phyloP scores from a whole-genome alignment of 1,140 invertebrate species.

The Branchinecta lindahli region DNA sequence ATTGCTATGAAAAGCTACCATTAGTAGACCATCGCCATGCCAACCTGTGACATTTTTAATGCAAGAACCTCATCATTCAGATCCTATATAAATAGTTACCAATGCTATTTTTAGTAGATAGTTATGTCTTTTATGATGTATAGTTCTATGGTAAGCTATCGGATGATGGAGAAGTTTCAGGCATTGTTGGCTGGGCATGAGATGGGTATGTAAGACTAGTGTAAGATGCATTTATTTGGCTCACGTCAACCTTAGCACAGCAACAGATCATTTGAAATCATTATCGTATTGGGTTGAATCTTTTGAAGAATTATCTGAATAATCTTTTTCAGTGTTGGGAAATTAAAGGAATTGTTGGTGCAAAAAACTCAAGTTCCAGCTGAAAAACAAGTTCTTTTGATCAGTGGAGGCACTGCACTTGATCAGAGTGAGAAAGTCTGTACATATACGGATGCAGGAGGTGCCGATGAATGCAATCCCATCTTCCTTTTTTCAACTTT shows the following conservation, averaged over 20 bases:
- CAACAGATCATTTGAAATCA: neutral
- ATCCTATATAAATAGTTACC: too few species aligned
- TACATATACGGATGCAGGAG: neutral
- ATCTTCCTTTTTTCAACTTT: neutral
- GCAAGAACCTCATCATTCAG: too few species aligned
- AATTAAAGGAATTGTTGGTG: neutral
- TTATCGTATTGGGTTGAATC: neutral
- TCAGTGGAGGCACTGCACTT: slow-evolving; percentile 7
- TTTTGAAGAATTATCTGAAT: neutral
- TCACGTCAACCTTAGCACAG: neutral
- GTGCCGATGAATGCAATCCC: neutral
- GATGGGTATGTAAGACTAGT: neutral
- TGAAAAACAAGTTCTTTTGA: neutral
- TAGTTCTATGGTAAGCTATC: neutral
- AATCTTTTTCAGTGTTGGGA: neutral
- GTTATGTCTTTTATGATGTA: too few species aligned
- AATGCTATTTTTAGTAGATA: too few species aligned
- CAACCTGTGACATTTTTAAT: too few species aligned
- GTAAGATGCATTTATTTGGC: neutral
- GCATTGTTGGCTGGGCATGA: neutral
- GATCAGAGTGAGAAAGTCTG: neutral
- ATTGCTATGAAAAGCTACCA: too few species aligned
- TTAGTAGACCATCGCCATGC: too few species aligned
- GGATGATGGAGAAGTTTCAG: neutral
- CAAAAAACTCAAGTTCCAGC: neutral